phyloP scores from a whole-genome alignment of 2,113 vertebrate species.

The Nothocercus nigrocapillus region DNA sequence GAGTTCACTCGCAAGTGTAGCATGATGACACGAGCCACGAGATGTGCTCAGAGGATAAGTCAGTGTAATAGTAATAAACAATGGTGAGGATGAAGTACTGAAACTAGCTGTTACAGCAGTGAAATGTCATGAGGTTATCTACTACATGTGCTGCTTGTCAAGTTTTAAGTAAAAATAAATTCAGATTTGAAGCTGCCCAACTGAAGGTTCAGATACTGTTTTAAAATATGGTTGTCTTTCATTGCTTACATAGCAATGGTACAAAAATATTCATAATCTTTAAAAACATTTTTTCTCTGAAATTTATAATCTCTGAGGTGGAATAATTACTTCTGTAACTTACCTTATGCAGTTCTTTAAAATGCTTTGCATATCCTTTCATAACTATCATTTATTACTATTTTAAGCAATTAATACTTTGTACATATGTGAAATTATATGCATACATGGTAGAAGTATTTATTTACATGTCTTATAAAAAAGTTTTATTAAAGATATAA shows the following conservation, averaged over 20 bases:
- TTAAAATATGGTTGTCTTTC: background rate
- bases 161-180: background rate
- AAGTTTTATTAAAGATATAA: background rate
- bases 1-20: background rate
- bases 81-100: background rate
- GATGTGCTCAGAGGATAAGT: background rate
- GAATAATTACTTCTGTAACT: background rate
- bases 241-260: background rate
- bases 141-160: background rate
- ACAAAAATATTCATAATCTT: background rate
- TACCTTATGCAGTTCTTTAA: background rate
- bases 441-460: background rate
- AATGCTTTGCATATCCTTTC: background rate
- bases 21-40: background rate
- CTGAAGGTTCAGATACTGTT: background rate
- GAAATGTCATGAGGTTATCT: background rate
- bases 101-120: background rate
- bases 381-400: background rate
- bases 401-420: background rate
- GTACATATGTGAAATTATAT: background rate
- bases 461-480: background rate
- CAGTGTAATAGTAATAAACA: background rate
- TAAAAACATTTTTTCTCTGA: background rate
- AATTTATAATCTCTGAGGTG: background rate
- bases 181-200: background rate